These are phyloP conservation scores for Lordiphosa fenestrarum DNA, from an alignment of 2,888 invertebrate genomes.

Conservation along the genomic window DNA sequence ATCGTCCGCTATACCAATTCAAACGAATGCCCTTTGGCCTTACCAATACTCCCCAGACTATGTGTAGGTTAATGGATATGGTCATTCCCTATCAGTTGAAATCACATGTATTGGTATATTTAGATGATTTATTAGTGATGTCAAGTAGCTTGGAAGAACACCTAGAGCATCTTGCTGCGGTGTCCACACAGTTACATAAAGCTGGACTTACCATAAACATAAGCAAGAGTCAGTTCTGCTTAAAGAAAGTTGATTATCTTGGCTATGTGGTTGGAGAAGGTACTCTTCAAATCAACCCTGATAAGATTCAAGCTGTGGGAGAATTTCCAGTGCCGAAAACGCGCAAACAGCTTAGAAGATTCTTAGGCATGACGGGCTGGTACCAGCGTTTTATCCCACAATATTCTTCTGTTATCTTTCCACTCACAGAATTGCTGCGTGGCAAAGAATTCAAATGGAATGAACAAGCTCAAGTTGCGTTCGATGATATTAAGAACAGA, in stretches of 20 bases:
- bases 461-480: slow-evolving; percentile 3
- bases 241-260: slow-evolving; percentile 6
- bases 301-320: not conserved
- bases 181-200: no score
- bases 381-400: slow-evolving; percentile 13
- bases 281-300: not conserved
- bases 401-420: not conserved
- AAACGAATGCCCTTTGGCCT: not conserved
- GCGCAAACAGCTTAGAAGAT: slow-evolving; percentile 8
- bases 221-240: slow-evolving; percentile 7
- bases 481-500: not conserved
- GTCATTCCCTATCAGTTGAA: slow-evolving; percentile 7
- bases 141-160: not conserved
- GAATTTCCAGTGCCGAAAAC: slow-evolving; percentile 15
- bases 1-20: not conserved
- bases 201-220: slow-evolving; percentile 8
- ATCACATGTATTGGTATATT: not conserved
- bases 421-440: slow-evolving; percentile 5
- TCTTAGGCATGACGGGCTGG: slow-evolving; percentile 13
- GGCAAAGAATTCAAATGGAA: slow-evolving; percentile 9
- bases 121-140: not conserved
- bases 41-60: not conserved
- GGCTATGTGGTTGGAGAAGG: not conserved
- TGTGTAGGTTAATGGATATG: not conserved
- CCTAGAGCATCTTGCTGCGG: no score